Evolutionary conservation across 2,888 invertebrate species (phyloP).

Genomic region (Noctua pronuba): DNA sequence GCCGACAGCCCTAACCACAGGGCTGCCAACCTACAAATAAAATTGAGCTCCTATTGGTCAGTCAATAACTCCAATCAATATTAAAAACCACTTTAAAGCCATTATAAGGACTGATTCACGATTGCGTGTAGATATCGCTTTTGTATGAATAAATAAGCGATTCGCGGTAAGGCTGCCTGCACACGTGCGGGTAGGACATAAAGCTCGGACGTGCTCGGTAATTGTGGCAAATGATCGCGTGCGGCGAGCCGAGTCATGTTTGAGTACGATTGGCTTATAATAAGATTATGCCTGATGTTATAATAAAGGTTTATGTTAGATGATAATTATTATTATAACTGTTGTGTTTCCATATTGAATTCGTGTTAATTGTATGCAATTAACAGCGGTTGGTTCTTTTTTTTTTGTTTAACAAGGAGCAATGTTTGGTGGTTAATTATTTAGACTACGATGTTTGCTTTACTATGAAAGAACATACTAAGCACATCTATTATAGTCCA

Average conservation of each 20-base stretch:
- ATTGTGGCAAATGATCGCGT: constrained; percentile 73
- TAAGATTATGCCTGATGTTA: constrained; percentile 62
- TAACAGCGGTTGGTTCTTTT: not conserved
- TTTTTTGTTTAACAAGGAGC: not conserved
- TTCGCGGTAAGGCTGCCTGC: constrained; percentile 64
- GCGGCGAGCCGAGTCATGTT: constrained; percentile 60
- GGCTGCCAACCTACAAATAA: constrained; percentile 40
- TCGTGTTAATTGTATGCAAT: constrained; percentile 34
- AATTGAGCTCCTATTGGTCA: constrained; percentile 51
- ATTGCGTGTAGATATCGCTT: constrained; percentile 69
- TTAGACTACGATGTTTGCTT: not conserved
- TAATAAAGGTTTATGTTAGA: constrained; percentile 57
- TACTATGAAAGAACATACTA: not conserved
- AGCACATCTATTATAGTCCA: not conserved
- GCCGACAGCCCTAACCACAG: constrained; percentile 33
- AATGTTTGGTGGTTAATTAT: not conserved
- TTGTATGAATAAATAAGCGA: constrained; percentile 69
- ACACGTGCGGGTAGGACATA: constrained; percentile 71
- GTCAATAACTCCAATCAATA: constrained; percentile 65
- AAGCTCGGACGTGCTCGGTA: constrained; percentile 71
- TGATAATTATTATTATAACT: constrained; percentile 32
- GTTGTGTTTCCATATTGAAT: constrained; percentile 17
- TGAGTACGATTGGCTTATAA: constrained; percentile 64
- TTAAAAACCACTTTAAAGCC: constrained; percentile 67
- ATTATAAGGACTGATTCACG: constrained; percentile 66